These are phyloP conservation scores for Parauchenoglanis ngamensis DNA, from an alignment of 2,797 vertebrate species.

Conservation along the genomic window DNA sequence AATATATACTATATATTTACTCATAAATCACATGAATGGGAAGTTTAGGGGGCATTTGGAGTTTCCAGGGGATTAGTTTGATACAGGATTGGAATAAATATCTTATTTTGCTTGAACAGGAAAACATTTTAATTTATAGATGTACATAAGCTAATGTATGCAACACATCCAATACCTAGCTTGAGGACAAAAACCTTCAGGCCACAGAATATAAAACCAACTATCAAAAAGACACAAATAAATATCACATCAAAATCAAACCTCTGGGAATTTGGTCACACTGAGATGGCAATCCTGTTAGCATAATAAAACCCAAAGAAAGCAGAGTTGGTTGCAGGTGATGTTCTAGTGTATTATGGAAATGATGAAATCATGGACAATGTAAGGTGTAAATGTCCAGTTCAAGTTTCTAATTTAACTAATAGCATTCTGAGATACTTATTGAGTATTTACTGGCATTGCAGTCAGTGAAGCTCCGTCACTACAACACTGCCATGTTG, in stretches of 20 bases:
- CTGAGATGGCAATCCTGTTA: not conserved
- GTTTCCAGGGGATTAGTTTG: not conserved
- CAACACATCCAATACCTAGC: not conserved
- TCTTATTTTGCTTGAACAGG: not conserved
- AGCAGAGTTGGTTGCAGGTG: not conserved
- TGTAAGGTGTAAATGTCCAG: not conserved
- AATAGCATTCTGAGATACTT: conserved; percentile 42
- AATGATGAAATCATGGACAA: not conserved
- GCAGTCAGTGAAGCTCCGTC: conserved; percentile 18
- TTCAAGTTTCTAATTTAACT: not conserved
- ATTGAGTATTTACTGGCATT: not conserved
- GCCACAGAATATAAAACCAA: not conserved
- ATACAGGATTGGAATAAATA: not conserved
- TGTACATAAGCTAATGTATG: not conserved
- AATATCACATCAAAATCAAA: not conserved
- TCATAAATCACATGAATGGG: not conserved
- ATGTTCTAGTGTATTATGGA: not conserved
- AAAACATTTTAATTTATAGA: not conserved
- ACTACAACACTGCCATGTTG: conserved; percentile 31
- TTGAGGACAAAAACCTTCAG: not conserved
- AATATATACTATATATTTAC: not conserved
- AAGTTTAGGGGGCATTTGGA: too few species aligned
- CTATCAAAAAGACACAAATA: not conserved
- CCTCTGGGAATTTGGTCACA: not conserved
- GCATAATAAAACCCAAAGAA: not conserved